These are phyloP conservation scores for Drosophila mauritiana DNA, from an alignment of 1,140 invertebrate genomes.

Conservation along the genomic window DNA sequence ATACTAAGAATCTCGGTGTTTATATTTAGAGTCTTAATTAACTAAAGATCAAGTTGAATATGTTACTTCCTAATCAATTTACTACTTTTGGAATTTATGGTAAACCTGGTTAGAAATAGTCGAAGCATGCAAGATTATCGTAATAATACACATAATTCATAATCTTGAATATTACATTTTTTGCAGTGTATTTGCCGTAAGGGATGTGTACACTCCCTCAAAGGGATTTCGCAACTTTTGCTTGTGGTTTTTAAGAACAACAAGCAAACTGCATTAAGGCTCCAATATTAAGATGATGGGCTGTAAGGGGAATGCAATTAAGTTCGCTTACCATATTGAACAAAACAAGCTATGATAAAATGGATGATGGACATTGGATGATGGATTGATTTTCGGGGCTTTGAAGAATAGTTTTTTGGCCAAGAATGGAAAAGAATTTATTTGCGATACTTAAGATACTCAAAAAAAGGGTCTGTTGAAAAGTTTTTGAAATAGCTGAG, in stretches of 20 bases:
- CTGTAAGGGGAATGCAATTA: neutral
- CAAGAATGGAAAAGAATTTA: neutral
- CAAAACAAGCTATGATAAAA: neutral
- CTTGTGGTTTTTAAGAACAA: slow-evolving; percentile 23
- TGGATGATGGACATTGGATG: neutral
- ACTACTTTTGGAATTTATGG: too few relatives aligned
- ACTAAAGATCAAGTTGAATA: neutral
- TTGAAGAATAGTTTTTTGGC: neutral
- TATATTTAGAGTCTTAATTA: neutral
- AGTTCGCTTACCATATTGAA: slow-evolving; percentile 1
- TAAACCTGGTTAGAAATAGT: too few relatives aligned
- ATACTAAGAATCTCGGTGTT: neutral
- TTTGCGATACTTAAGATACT: neutral
- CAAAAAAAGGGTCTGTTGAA: neutral
- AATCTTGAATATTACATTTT: neutral
- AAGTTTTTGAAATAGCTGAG: neutral
- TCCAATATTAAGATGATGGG: neutral
- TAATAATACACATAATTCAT: too few relatives aligned
- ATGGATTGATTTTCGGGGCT: neutral
- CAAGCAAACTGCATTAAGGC: slow-evolving; percentile 51
- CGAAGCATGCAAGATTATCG: too few relatives aligned
- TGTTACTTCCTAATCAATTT: too few relatives aligned
- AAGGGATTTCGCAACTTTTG: slow-evolving; percentile 27
- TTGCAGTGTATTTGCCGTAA: slow-evolving; percentile 3
- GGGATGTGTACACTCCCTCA: slow-evolving; percentile 31